Conservation (phyloP, 2,113 vertebrate species). For the Bucco capensis region DNA sequence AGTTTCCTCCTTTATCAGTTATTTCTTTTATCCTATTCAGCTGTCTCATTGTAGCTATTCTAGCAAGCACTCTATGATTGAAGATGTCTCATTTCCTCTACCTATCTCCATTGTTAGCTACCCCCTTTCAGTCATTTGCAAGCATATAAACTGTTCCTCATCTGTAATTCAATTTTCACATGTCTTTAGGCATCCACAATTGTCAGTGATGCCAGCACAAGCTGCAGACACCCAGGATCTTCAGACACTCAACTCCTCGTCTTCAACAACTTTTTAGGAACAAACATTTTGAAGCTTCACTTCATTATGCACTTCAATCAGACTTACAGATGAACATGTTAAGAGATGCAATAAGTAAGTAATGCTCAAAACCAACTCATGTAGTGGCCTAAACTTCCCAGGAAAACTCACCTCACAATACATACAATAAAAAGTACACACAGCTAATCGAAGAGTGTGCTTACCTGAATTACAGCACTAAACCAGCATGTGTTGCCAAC, state of each 20-base stretch:
- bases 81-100: not conserved
- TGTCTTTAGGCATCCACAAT: not conserved
- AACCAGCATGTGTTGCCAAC: constrained; percentile 99
- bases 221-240: not conserved
- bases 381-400: not conserved
- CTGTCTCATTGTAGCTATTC: not conserved
- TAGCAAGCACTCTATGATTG: not conserved
- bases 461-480: constrained; percentile 98
- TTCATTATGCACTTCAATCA: not conserved
- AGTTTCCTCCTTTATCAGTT: not conserved
- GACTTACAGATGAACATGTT: not conserved
- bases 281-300: not conserved
- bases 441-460: not conserved
- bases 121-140: not conserved
- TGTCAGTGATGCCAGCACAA: not conserved
- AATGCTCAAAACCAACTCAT: not conserved
- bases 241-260: not conserved
- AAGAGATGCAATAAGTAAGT: not conserved
- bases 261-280: not conserved
- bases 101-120: not conserved
- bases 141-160: not conserved
- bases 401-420: not conserved
- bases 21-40: not conserved
- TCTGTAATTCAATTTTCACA: not conserved
- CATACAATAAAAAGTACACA: not conserved